Evolutionary conservation across 2,113 vertebrate species (phyloP).

Genomic region (Pantherophis guttatus): DNA sequence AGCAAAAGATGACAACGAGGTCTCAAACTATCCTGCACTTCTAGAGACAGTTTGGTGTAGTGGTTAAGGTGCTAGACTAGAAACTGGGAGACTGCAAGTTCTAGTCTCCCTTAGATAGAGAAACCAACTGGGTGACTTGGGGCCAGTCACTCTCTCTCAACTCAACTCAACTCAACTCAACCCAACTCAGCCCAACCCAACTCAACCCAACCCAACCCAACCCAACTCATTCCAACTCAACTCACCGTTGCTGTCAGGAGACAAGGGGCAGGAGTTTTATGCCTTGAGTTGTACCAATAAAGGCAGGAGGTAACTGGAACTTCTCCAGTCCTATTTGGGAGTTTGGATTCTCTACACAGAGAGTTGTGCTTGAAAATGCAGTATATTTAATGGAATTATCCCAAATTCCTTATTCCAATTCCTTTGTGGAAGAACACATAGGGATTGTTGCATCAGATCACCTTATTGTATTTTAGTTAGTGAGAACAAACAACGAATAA

Average conservation of each 20-base stretch:
- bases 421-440: too few species aligned
- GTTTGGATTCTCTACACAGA: too few species aligned
- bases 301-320: neutral
- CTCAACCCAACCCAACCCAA: too few species aligned
- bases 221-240: neutral
- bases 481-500: too few species aligned
- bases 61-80: neutral
- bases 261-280: neutral
- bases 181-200: rapidly evolving
- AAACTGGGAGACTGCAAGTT: neutral
- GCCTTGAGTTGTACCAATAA: neutral
- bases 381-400: too few species aligned
- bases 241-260: neutral
- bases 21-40: neutral
- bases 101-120: neutral
- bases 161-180: neutral
- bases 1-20: neutral
- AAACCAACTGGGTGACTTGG: neutral
- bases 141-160: neutral
- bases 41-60: neutral
- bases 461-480: too few species aligned
- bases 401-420: too few species aligned
- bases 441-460: too few species aligned
- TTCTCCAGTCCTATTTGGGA: too few species aligned
- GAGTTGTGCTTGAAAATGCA: too few species aligned